Conservation (phyloP, 2,113 vertebrate species). For the Engraulis encrasicolus region DNA sequence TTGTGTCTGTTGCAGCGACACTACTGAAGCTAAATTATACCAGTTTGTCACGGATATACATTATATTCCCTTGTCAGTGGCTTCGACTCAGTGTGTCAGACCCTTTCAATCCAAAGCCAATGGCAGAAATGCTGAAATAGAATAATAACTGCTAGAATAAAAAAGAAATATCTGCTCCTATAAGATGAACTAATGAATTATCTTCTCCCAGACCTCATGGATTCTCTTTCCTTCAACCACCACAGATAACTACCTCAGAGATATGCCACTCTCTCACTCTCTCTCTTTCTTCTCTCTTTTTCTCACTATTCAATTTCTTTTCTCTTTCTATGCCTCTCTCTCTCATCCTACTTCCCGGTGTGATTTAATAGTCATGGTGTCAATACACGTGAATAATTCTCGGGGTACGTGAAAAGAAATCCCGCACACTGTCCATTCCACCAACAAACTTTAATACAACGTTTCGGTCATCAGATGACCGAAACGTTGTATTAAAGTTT, state of each 20-base stretch:
- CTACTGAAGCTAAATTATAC: slow-evolving; percentile 10
- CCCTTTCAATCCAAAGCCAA: background rate
- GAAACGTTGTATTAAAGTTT: too few species aligned
- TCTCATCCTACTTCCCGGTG: background rate
- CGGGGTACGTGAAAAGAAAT: background rate
- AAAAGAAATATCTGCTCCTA: background rate
- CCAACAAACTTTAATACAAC: too few species aligned
- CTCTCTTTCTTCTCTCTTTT: background rate
- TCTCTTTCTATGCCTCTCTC: too few species aligned
- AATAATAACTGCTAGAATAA: background rate
- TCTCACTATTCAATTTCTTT: too few species aligned
- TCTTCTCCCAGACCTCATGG: background rate
- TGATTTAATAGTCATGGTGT: slow-evolving; percentile 9
- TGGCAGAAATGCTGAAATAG: background rate
- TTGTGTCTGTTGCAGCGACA: background rate
- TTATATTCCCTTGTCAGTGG: background rate
- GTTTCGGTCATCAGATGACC: too few species aligned
- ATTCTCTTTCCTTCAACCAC: background rate
- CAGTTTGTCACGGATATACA: background rate
- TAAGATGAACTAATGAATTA: background rate
- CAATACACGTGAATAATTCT: slow-evolving; percentile 24
- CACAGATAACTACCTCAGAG: background rate
- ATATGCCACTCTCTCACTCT: background rate
- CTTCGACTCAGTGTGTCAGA: background rate
- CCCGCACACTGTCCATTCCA: too few species aligned